Base-by-base conservation (phyloP, 1,140 invertebrate genomes). In the Sinella curviseta region DNA sequence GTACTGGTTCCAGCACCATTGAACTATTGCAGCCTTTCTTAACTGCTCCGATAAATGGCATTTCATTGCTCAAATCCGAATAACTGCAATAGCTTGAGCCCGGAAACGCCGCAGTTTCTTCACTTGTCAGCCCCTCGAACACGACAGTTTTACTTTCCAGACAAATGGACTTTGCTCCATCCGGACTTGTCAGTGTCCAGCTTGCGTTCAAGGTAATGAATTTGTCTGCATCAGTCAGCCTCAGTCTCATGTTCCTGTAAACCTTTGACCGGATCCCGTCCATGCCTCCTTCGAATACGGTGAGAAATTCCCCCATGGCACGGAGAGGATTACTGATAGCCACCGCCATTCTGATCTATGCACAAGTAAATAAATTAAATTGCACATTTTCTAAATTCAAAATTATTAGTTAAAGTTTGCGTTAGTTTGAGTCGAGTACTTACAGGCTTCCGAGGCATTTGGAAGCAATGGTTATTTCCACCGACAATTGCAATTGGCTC, bases 391-490 rank as follows among this genome's bases (percentile, higher is more conserved):
- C n/a, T n/a, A n/a, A 4, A 48, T 17, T 17, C 39, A 48, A 17
- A 48, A 48, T 48, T 48, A 48, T 48, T 48, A 48, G 39, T 4
- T 8, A 48, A 8, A 48, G 39, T 48, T 48, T n/a, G n/a, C n/a
- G n/a, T n/a, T n/a, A n/a, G n/a, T n/a, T n/a, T n/a, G n/a, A n/a
- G n/a, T n/a, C n/a, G n/a, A n/a, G n/a, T n/a, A n/a, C n/a, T n/a
- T n/a, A n/a, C n/a, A n/a, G n/a, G n/a, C n/a, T n/a, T n/a, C n/a
- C n/a, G 24, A 60, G 57, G 57, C 57, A 60, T 60, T 60, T 60
- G 12, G 57, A 60, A 60, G 57, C 57, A 60, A 60, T 60, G 57
- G 24, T 60, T 60, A n/a, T n/a, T 60, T 60, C 57, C 57, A 17
- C 57, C 57, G 24, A 60, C 24, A 26, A 60, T 26, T 26, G 57